These are phyloP conservation scores for Myopa tessellatipennis DNA, from an alignment of 2,888 invertebrate genomes.

Conservation along the genomic window DNA sequence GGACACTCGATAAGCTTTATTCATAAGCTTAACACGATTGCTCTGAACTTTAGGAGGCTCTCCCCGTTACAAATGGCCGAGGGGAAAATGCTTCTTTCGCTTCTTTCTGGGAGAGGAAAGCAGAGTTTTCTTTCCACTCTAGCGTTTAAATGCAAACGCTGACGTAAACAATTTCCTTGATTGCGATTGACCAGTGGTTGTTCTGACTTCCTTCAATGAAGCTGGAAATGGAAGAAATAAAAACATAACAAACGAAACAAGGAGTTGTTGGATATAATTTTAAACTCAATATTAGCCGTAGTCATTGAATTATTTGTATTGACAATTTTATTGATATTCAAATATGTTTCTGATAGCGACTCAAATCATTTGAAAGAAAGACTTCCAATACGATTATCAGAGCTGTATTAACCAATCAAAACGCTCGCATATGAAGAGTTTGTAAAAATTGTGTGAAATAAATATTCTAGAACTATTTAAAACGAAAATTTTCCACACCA, in stretches of 20 bases:
- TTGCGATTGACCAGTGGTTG: conserved; percentile 8
- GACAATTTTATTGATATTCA: too few species aligned
- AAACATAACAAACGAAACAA: not conserved
- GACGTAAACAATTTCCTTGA: conserved; percentile 20
- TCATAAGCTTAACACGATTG: conserved; percentile 1
- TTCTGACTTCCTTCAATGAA: conserved; percentile 14
- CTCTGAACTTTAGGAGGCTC: conserved; percentile 19
- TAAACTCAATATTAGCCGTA: too few species aligned
- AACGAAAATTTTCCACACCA: too few species aligned
- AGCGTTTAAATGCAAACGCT: conserved; percentile 22
- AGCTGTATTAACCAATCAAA: too few species aligned
- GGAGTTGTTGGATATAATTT: too few species aligned
- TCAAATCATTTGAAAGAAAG: too few species aligned
- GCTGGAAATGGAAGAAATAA: not conserved
- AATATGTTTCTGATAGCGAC: too few species aligned
- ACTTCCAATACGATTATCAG: too few species aligned
- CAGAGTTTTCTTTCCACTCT: conserved; percentile 5
- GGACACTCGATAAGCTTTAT: not conserved
- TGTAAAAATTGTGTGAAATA: too few species aligned
- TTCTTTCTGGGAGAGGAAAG: not conserved
- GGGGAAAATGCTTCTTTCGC: not conserved
- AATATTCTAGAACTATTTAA: too few species aligned
- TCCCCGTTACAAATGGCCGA: not conserved
- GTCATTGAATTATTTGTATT: too few species aligned
- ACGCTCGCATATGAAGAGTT: too few species aligned